Percentiles rank a stretch among this genome's conserved stretches.
These are phyloP conservation scores for Temnothorax longispinosus DNA, from an alignment of 1,140 invertebrate species.

Conservation along the genomic window DNA sequence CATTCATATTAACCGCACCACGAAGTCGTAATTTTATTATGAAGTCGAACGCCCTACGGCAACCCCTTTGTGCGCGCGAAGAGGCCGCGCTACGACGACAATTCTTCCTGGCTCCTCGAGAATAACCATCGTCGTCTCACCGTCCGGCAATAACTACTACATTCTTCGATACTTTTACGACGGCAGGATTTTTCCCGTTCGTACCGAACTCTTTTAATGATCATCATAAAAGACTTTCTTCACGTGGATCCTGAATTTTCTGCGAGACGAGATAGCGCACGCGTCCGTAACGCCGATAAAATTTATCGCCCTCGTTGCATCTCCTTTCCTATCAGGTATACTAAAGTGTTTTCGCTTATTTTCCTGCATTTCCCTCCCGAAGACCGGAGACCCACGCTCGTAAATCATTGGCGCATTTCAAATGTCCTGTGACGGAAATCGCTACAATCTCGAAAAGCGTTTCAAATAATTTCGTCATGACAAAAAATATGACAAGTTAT, in stretches of 20 bases:
- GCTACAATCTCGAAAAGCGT: not conserved
- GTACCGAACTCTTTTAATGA: constrained; percentile 35
- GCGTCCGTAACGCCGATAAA: constrained; percentile 20
- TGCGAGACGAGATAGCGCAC: constrained; percentile 1
- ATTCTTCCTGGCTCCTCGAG: not conserved
- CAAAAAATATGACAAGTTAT: not conserved
- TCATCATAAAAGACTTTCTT: constrained; percentile 19
- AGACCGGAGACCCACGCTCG: not conserved
- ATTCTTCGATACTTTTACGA: constrained; percentile 42
- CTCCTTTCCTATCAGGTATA: not conserved
- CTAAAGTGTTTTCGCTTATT: constrained; percentile 28
- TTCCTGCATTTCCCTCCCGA: not conserved
- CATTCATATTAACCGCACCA: not conserved
- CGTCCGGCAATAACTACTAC: constrained; percentile 15
- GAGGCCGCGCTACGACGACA: not conserved
- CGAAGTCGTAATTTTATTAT: constrained; percentile 40
- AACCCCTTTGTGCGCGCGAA: not conserved
- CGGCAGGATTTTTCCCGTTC: constrained; percentile 25
- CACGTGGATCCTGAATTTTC: constrained; percentile 40
- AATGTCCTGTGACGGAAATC: constrained; percentile 9
- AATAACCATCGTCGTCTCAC: not conserved
- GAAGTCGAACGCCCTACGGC: constrained; percentile 1
- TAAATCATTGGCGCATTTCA: constrained; percentile 19
- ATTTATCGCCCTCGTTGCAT: constrained; percentile 11
- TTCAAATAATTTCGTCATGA: not conserved